Evolutionary conservation across 1,140 invertebrate species (phyloP), one percentile per base, ranked within the genome.

Genomic region (Scaptomyza montana): DNA sequence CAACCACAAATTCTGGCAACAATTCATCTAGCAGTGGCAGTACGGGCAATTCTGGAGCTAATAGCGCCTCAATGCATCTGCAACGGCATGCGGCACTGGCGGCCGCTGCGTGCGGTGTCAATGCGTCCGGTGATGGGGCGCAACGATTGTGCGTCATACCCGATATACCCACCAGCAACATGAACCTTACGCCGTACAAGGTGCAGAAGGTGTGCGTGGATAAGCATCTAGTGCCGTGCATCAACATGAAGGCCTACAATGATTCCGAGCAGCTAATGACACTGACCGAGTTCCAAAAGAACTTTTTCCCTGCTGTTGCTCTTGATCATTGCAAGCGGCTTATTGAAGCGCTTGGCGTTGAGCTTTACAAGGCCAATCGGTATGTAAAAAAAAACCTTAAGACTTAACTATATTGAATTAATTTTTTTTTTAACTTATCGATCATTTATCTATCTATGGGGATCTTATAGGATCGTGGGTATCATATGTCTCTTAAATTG

Each of bases 171-270:
- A 79, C 87, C 5, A 87, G 51, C 63, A 90, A 77, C 45, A 79
- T 90, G 77, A 82, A 80, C 10, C 51, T 87, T 1, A 86, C 74
- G 12, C 91, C 91, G 16, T 94, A 94, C 67, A 93, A 95, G 94
- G 94, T 97, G 33, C 95, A 96, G 78, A 96, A 96, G 87, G 95
- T 96, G 19, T 93, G 96, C 53, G 95, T 97, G 46, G 95, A 96
- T 79, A 95, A 95, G 77, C 95, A 95, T 92, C 94, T 96, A 93
- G 94, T 97, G 76, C 95, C 95, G 41, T 97, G 96, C 91, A 97
- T 97, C 77, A 97, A 97, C 92, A 95, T 95, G 91, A 97, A 97
- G 93, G 96, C 96, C 6, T 96, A 95, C 92, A 94, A 95, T 59
- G 96, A 96, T 80, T 94, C 94, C 19, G 96, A 97, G 90, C 93